Evolutionary conservation across 2,888 invertebrate species (phyloP).

Genomic region (Drosophila demipolita): DNA sequence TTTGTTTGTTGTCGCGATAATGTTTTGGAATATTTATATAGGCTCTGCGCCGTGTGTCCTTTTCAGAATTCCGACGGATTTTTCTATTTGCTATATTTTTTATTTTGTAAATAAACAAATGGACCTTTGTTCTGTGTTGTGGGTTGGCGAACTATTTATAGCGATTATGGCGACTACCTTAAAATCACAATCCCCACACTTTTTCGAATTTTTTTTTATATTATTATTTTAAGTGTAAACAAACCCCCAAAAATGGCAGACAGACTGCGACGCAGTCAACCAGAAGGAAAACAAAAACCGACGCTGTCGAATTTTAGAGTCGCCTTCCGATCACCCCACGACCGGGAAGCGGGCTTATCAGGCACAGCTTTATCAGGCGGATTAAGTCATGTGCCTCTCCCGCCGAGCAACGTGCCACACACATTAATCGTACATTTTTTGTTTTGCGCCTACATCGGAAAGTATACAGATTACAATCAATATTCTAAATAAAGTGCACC

Average conservation of each 20-base stretch:
- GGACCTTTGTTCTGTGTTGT: slow-evolving; percentile 38
- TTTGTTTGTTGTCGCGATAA: slow-evolving; percentile 3
- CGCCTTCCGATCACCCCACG: slow-evolving; percentile 22
- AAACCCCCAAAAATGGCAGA: slow-evolving; percentile 60
- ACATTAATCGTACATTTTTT: slow-evolving; percentile 21
- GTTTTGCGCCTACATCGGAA: background rate
- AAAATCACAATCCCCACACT: slow-evolving; percentile 34
- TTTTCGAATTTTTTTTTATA: slow-evolving; percentile 17
- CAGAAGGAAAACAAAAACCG: slow-evolving; percentile 5
- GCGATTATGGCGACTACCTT: slow-evolving; percentile 30
- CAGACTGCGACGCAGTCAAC: background rate
- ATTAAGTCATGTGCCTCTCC: slow-evolving; percentile 14
- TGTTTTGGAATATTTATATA: background rate
- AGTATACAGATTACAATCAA: slow-evolving; percentile 36
- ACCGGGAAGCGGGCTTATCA: slow-evolving; percentile 43
- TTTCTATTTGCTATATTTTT: slow-evolving; percentile 10
- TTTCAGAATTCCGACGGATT: slow-evolving; percentile 1
- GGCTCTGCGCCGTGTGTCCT: slow-evolving; percentile 13
- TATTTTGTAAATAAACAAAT: slow-evolving; percentile 19
- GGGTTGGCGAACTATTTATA: slow-evolving; percentile 48
- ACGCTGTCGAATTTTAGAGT: slow-evolving; percentile 20
- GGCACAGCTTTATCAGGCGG: slow-evolving; percentile 50
- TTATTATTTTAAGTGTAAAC: slow-evolving; percentile 52
- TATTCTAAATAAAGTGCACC: slow-evolving; percentile 38
- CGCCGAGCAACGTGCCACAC: slow-evolving; percentile 35